Evolutionary conservation across 2,113 vertebrate species (phyloP).

Genomic region (Oriolus oriolus): DNA sequence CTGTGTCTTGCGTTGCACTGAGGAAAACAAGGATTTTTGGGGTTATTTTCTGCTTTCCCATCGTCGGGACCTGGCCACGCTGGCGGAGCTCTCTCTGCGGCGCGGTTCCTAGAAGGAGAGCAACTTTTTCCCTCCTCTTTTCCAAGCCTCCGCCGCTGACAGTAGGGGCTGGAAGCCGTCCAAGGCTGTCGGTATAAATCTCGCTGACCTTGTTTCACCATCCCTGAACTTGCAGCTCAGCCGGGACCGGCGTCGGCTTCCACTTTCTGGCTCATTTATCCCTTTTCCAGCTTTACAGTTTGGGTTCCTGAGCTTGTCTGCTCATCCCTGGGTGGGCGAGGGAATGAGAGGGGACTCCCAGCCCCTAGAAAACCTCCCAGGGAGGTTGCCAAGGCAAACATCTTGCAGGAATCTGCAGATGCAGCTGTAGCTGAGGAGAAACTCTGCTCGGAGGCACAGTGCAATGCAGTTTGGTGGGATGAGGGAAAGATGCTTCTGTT

Average conservation of each 20-base stretch:
- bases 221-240: neutral
- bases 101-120: conserved; percentile 27
- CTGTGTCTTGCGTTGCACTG: rapidly evolving
- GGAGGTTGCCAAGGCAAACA: neutral
- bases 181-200: conserved; percentile 40
- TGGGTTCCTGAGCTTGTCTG: neutral
- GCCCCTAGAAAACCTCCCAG: neutral
- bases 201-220: conserved; percentile 37
- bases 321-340: neutral
- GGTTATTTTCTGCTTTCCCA: neutral
- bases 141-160: neutral
- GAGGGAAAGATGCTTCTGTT: neutral
- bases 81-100: neutral
- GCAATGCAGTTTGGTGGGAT: rapidly evolving
- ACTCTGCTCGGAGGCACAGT: rapidly evolving
- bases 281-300: neutral
- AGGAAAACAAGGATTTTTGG: neutral
- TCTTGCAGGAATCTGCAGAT: neutral
- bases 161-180: neutral
- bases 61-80: rapidly evolving
- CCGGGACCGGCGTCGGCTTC: neutral
- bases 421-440: neutral
- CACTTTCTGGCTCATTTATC: conserved; percentile 16
- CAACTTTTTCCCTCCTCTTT: conserved; percentile 35
- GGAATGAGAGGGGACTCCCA: neutral